Conservation (phyloP, 2,888 invertebrate species). For the Agrotis clavis region DNA sequence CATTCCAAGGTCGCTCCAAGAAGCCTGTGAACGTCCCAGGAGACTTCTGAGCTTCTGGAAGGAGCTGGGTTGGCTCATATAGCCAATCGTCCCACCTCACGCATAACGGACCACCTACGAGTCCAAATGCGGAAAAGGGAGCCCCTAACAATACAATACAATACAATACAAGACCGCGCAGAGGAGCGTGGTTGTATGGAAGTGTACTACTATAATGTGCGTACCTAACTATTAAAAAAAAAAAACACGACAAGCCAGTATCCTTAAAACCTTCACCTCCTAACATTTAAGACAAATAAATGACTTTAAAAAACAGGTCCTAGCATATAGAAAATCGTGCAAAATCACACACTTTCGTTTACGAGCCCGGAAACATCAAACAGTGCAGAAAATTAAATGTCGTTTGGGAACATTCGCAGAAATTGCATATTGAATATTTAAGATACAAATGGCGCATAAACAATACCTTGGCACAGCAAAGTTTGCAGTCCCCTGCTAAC, state of each 20-base stretch:
- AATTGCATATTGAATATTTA: constrained; percentile 60
- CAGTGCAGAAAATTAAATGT: constrained; percentile 39
- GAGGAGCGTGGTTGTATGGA: too few relatives aligned
- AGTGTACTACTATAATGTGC: background rate
- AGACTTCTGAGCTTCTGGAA: too few relatives aligned
- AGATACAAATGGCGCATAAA: constrained; percentile 57
- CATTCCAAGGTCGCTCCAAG: too few relatives aligned
- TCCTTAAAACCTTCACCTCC: background rate
- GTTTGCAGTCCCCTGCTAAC: constrained; percentile 37
- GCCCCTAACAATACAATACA: too few relatives aligned
- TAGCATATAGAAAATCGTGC: constrained; percentile 19
- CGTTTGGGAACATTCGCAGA: constrained; percentile 51
- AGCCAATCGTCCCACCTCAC: too few relatives aligned
- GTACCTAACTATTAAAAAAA: background rate
- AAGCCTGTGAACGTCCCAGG: too few relatives aligned
- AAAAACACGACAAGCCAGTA: background rate
- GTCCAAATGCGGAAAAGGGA: too few relatives aligned
- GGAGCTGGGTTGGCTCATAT: too few relatives aligned
- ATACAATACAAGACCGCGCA: too few relatives aligned
- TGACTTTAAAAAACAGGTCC: constrained; percentile 1
- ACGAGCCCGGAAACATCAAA: constrained; percentile 53
- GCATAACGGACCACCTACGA: too few relatives aligned
- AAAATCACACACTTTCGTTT: constrained; percentile 36
- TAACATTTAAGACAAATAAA: background rate
- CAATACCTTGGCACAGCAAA: constrained; percentile 44